Percentiles rank a stretch among this genome's conserved stretches.
Evolutionary conservation across 2,113 vertebrate species (phyloP).

Genomic region (Scatophagus argus): DNA sequence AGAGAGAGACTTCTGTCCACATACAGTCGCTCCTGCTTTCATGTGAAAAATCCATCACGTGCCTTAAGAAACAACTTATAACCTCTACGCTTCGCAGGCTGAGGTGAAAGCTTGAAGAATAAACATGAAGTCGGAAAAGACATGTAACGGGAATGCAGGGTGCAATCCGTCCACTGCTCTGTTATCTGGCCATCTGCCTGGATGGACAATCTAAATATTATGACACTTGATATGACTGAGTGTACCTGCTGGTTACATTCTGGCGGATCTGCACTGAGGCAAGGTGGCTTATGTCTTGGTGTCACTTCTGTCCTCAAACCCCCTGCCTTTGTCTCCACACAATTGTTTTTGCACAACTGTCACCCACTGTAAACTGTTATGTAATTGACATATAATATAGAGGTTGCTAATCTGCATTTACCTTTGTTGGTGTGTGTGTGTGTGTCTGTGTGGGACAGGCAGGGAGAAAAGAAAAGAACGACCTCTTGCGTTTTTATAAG

Average conservation of each 20-base stretch:
- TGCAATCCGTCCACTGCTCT: conserved; percentile 56
- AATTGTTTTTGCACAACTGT: conserved; percentile 43
- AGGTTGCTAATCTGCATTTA: conserved; percentile 28
- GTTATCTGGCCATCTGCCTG: conserved; percentile 76
- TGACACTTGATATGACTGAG: conserved; percentile 82
- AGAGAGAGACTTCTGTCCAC: conserved; percentile 7
- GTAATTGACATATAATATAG: conserved; percentile 49
- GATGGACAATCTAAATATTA: conserved; percentile 83
- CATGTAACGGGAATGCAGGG: conserved; percentile 19
- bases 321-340: conserved; percentile 38
- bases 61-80: conserved; percentile 35
- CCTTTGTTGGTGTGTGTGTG: not conserved
- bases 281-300: conserved; percentile 73
- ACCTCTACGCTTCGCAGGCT: conserved; percentile 9
- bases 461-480: not conserved
- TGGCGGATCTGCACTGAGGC: conserved; percentile 69
- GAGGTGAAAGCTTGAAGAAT: conserved; percentile 56
- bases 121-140: conserved; percentile 73
- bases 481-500: conserved; percentile 23
- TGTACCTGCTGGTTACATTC: conserved; percentile 76
- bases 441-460: not conserved
- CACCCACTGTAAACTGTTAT: conserved; percentile 46
- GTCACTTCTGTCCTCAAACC: conserved; percentile 66
- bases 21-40: not conserved
- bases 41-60: conserved; percentile 15